Percentiles rank a stretch among this genome's conserved stretches.
These are phyloP conservation scores for Sanderia malayensis DNA, from an alignment of 30 jellyfish, hydroid and myxozoan genomes.

Conservation along the genomic window DNA sequence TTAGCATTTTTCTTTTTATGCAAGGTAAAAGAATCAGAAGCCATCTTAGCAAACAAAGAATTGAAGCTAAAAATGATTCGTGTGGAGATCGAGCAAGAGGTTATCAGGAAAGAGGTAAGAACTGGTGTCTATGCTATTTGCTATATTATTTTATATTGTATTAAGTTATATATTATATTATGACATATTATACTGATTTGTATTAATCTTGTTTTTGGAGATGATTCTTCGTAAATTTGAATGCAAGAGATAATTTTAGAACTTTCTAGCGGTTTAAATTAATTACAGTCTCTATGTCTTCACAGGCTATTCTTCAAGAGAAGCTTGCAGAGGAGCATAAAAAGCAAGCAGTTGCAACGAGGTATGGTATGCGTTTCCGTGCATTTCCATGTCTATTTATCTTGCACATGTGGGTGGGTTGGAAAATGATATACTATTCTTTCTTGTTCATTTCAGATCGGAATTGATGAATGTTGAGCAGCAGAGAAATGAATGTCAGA, in stretches of 20 bases:
- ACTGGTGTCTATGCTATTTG: no score
- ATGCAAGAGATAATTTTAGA: no score
- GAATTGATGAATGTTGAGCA: constrained; percentile 53
- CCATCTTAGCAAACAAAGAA: constrained; percentile 21
- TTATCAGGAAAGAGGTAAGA: constrained; percentile 41
- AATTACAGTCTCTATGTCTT: background rate
- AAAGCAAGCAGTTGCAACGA: constrained; percentile 41
- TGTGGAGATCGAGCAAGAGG: constrained; percentile 40
- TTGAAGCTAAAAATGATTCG: constrained; percentile 17
- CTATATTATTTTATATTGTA: no score
- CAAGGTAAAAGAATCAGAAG: constrained; percentile 47
- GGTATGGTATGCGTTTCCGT: constrained; percentile 3
- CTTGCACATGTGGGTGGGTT: no score
- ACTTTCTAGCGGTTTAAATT: no score
- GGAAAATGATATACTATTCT: background rate
- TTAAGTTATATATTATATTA: no score
- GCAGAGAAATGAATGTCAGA: constrained; percentile 48
- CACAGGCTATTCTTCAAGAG: constrained; percentile 35
- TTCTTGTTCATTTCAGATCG: constrained; percentile 13
- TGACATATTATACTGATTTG: no score
- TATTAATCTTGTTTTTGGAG: no score
- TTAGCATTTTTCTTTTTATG: background rate
- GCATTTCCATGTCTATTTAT: no score
- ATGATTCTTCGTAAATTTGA: no score
- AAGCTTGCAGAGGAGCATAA: constrained; percentile 56